Conservation (phyloP, 1,140 invertebrate genomes). For the Dendroctonus ponderosae region DNA sequence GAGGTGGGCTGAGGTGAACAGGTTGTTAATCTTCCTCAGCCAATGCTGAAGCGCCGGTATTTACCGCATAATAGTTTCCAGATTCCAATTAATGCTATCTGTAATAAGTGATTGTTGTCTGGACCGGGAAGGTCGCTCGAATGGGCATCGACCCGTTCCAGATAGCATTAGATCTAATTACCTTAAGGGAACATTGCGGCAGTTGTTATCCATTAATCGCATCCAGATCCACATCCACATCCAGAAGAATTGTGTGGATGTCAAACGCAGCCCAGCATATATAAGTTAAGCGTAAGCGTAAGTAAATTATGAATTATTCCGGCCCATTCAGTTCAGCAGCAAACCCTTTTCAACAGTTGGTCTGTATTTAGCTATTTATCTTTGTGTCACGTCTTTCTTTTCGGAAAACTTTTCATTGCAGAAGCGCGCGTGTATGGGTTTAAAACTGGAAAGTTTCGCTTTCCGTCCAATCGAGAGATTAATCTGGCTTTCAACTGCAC, state of each 20-base stretch:
- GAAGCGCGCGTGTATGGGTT: constrained; percentile 4
- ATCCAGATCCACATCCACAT: no score
- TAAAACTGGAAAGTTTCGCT: constrained; percentile 7
- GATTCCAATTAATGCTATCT: constrained; percentile 8
- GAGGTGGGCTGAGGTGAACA: no score
- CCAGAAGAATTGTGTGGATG: no score
- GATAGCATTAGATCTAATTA: no score
- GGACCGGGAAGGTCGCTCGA: no score
- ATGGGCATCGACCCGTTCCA: no score
- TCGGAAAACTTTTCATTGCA: constrained; percentile 8
- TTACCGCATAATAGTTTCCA: constrained; percentile 4
- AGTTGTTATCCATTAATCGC: no score
- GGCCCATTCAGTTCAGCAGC: constrained; percentile 14
- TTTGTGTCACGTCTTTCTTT: constrained; percentile 24
- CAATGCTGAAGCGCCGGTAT: no score
- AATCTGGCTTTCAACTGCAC: not conserved
- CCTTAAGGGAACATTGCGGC: no score
- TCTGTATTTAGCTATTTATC: constrained; percentile 25
- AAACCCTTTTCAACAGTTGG: constrained; percentile 15
- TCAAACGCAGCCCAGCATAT: no score
- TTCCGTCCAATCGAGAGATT: not conserved
- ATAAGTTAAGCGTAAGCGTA: not conserved
- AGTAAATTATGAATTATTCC: constrained; percentile 18
- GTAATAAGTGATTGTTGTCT: constrained; percentile 9
- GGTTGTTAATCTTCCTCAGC: no score